Conservation (phyloP, 2,888 invertebrate species). For the Camptogramma bilineatum region DNA sequence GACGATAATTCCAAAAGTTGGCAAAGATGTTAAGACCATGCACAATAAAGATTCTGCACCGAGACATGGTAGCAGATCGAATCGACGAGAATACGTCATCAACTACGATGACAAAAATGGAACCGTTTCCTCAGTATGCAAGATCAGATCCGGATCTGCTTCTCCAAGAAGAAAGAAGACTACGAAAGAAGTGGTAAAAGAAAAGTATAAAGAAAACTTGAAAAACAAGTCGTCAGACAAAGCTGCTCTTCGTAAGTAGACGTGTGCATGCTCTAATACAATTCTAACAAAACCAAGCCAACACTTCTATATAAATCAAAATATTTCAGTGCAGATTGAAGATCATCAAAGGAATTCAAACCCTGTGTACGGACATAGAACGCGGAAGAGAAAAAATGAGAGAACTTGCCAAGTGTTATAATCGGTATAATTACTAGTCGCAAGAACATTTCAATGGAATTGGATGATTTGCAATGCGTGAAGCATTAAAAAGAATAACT, state of each 20-base stretch:
- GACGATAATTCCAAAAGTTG: slow-evolving; percentile 46
- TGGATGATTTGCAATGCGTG: slow-evolving; percentile 40
- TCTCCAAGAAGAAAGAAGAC: slow-evolving; percentile 63
- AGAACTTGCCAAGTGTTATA: slow-evolving; percentile 79
- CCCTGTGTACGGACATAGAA: slow-evolving; percentile 63
- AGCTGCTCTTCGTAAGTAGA: slow-evolving; percentile 79
- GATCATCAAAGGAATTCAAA: slow-evolving; percentile 66
- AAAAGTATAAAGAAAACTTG: slow-evolving; percentile 59
- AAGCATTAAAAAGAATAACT: slow-evolving; percentile 51
- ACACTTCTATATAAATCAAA: slow-evolving; percentile 68
- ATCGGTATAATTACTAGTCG: slow-evolving; percentile 51
- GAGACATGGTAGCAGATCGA: slow-evolving; percentile 53
- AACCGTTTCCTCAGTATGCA: slow-evolving; percentile 76
- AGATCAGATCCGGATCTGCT: slow-evolving; percentile 64
- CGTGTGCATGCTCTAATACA: slow-evolving; percentile 71
- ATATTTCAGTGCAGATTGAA: slow-evolving; percentile 80
- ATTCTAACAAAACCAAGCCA: slow-evolving; percentile 63
- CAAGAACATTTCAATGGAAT: slow-evolving; percentile 41
- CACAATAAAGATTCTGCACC: slow-evolving; percentile 46
- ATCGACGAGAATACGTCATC: slow-evolving; percentile 74
- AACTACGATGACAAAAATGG: slow-evolving; percentile 82
- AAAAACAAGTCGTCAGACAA: slow-evolving; percentile 66
- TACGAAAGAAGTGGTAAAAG: slow-evolving; percentile 59
- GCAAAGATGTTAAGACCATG: slow-evolving; percentile 41
- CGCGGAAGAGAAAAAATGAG: slow-evolving; percentile 68